Evolutionary conservation across 2,797 vertebrate genomes (phyloP).

Genomic region (Spondyliosoma cantharus): DNA sequence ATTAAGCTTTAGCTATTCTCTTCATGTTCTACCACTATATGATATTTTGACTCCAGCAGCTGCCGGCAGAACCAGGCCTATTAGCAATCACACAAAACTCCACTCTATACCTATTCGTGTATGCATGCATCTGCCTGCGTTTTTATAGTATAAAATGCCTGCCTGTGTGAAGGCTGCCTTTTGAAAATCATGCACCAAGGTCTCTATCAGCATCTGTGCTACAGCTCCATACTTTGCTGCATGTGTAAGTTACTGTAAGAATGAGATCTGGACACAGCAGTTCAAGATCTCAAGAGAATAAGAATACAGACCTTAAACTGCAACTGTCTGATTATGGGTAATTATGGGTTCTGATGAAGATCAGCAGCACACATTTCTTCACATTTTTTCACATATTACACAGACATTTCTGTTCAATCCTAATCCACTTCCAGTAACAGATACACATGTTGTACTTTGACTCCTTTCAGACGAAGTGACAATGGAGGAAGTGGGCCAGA

Average conservation of each 20-base stretch:
- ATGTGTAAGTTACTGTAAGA: constrained; percentile 17
- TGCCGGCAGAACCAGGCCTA: background rate
- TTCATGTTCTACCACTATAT: constrained; percentile 33
- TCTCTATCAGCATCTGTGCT: background rate
- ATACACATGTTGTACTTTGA: constrained; percentile 22
- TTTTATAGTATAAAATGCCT: background rate
- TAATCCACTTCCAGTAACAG: background rate
- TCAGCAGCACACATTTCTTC: background rate
- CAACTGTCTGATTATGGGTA: background rate
- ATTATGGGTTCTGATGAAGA: constrained; percentile 6
- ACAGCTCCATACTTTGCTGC: background rate
- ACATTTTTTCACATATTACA: background rate
- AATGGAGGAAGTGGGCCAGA: constrained; percentile 93
- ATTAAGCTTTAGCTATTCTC: constrained; percentile 20
- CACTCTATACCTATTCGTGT: background rate
- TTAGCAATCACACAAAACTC: constrained; percentile 18
- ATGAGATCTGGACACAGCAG: background rate
- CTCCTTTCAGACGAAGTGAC: constrained; percentile 91
- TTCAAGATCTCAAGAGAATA: constrained; percentile 22
- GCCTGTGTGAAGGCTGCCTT: background rate
- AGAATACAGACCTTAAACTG: constrained; percentile 15
- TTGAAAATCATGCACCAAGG: background rate
- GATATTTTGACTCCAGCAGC: constrained; percentile 23
- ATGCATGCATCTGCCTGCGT: background rate
- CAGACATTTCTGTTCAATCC: background rate